Evolutionary conservation across 1,140 invertebrate genomes (phyloP), one percentile per base, ranked within the genome.

Genomic region (Nylanderia fulva): DNA sequence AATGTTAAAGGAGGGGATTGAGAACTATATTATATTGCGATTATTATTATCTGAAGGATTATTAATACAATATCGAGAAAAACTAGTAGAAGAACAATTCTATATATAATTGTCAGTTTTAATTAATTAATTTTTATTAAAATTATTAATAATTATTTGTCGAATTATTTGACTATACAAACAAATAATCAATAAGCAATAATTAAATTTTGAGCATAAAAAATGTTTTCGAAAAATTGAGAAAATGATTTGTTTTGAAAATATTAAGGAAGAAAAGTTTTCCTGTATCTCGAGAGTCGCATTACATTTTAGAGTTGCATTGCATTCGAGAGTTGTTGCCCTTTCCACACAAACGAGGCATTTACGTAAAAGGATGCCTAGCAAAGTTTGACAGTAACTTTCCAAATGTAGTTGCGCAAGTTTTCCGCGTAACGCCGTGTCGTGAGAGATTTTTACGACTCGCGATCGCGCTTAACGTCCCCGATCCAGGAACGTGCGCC

Each of bases 361-460:
- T 64, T 64, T 64, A 56, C 21, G 33, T 7, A 69, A 80, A 68
- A 29, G 36, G 15, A 9, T 33, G 15, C 39, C 36, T 8, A 21
- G 33, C 9, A 39, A 69, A 80, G 21, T 80, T 56, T 1, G 1
- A 27, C 11, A n/a, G 21, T 36, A 68, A 54, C 11, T 27, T 54
- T 68, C 5, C 61, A 68, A 27, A 13, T 56, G 21, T 13, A 56
- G 52, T n/a, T 56, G 7, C 36, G 7, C 36, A 54, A 79, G 21
- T 71, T 82, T 29, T 33, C 24, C 48, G 64, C 77, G 52, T 21
- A 42, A 82, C 39, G 24, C 36, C n/a, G n/a, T 52, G 52, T 56
- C 63, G 42, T 66, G 64, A 82, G 64, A 82, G 63, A 82, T 58
- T 82, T 82, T 82, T 82, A 82, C 66, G 77, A 71, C 18, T 8